These are phyloP conservation scores for Mimas tiliae DNA, from an alignment of 2,888 invertebrate species.

Conservation along the genomic window DNA sequence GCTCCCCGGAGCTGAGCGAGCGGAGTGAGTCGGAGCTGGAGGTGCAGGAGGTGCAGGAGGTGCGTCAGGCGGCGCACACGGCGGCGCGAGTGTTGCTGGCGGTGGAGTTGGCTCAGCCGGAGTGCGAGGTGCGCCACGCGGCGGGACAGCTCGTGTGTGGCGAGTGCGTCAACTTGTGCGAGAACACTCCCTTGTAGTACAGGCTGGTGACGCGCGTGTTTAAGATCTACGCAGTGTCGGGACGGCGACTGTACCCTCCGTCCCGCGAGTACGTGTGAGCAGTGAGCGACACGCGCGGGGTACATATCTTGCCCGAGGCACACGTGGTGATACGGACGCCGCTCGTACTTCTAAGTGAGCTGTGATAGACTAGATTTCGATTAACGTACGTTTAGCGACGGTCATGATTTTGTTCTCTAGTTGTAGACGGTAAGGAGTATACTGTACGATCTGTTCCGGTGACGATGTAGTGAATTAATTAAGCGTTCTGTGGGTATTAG, in stretches of 20 bases:
- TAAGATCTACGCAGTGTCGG: constrained; percentile 76
- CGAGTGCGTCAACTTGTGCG: constrained; percentile 58
- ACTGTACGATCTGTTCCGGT: constrained; percentile 53
- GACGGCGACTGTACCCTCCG: constrained; percentile 41
- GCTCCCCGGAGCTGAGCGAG: constrained; percentile 73
- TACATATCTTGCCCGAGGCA: constrained; percentile 50
- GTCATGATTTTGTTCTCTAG: constrained; percentile 63
- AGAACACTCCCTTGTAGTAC: constrained; percentile 73
- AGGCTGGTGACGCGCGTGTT: constrained; percentile 80
- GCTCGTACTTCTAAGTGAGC: constrained; percentile 71
- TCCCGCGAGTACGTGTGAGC: constrained; percentile 17
- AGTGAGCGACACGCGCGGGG: constrained; percentile 38
- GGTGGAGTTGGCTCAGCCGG: constrained; percentile 63
- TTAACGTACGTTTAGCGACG: constrained; percentile 62
- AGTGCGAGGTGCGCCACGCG: constrained; percentile 51
- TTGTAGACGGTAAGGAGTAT: constrained; percentile 68
- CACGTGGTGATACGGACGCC: constrained; percentile 37
- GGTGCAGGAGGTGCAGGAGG: constrained; percentile 37
- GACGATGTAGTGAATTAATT: constrained; percentile 61
- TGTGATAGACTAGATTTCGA: constrained; percentile 81
- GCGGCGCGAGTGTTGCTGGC: constrained; percentile 73
- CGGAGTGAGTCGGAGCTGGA: constrained; percentile 29
- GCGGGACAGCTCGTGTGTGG: constrained; percentile 57
- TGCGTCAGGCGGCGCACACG: constrained; percentile 41
- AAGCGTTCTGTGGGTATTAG: constrained; percentile 73